These are phyloP conservation scores for Noctilio leporinus DNA, from an alignment of 2,113 vertebrate species.

Conservation along the genomic window DNA sequence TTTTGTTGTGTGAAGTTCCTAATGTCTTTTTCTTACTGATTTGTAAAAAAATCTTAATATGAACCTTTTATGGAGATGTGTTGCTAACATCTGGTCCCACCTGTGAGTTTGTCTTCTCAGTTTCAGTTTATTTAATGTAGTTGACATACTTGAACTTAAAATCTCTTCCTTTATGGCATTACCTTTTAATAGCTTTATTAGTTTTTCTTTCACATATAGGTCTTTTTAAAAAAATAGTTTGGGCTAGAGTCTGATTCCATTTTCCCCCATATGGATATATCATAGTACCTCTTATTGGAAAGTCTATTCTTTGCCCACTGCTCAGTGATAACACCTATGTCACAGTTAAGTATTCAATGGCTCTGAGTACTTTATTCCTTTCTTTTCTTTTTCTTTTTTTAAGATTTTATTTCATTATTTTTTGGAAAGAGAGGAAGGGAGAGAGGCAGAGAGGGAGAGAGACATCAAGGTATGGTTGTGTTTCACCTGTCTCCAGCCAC, in stretches of 20 bases:
- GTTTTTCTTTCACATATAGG: neutral
- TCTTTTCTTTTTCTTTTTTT: too few relatives aligned
- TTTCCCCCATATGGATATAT: neutral
- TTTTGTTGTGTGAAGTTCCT: neutral
- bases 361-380: neutral
- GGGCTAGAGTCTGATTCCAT: neutral
- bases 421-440: too few relatives aligned
- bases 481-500: too few relatives aligned
- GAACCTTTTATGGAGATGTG: neutral
- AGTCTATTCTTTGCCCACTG: neutral
- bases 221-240: neutral
- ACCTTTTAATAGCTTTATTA: slow-evolving; percentile 3
- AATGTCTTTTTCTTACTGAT: neutral
- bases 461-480: too few relatives aligned
- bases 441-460: too few relatives aligned
- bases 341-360: neutral
- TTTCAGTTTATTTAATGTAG: neutral
- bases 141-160: neutral
- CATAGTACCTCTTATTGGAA: neutral
- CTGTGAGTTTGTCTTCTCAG: neutral
- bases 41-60: neutral
- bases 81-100: neutral
- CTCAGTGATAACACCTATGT: neutral
- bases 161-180: neutral
- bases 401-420: too few relatives aligned